These are phyloP conservation scores for Cheilosia vulpina DNA, from an alignment of 2,888 invertebrate genomes.

Conservation along the genomic window DNA sequence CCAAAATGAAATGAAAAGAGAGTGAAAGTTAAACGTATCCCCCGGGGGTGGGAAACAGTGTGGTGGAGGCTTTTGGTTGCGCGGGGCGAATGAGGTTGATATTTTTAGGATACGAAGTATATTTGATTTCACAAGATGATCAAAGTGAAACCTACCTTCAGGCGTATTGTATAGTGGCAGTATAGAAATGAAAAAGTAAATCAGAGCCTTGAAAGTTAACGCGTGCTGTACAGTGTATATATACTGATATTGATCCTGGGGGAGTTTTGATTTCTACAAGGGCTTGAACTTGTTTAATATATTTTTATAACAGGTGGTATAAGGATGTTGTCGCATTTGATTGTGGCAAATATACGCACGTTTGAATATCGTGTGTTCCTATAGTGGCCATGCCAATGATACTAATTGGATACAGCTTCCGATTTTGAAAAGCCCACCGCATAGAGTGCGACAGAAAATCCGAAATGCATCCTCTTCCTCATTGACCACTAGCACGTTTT, in stretches of 20 bases:
- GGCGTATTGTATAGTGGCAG: constrained; percentile 11
- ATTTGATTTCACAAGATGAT: constrained; percentile 51
- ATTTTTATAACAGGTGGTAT: not conserved
- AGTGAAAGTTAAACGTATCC: constrained; percentile 33
- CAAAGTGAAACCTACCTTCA: constrained; percentile 31
- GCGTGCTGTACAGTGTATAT: not conserved
- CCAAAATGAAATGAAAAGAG: constrained; percentile 14
- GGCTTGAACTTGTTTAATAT: not conserved
- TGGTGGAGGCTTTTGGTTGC: constrained; percentile 14
- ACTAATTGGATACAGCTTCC: too few species aligned
- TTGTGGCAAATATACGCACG: too few species aligned
- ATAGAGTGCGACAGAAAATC: too few species aligned
- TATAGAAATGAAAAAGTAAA: constrained; percentile 15
- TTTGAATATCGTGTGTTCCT: too few species aligned
- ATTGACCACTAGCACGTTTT: too few species aligned
- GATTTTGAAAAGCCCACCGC: too few species aligned
- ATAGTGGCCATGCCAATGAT: too few species aligned
- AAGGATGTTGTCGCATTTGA: too few species aligned
- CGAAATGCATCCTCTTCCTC: too few species aligned
- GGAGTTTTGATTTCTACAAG: not conserved
- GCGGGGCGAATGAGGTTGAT: constrained; percentile 13
- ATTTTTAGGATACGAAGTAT: constrained; percentile 34
- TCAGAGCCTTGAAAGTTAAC: not conserved
- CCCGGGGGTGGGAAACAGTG: not conserved
- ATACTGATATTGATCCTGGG: constrained; percentile 8